phyloP scores from a whole-genome alignment of 2,888 invertebrate species.

The Eledona agricola region DNA sequence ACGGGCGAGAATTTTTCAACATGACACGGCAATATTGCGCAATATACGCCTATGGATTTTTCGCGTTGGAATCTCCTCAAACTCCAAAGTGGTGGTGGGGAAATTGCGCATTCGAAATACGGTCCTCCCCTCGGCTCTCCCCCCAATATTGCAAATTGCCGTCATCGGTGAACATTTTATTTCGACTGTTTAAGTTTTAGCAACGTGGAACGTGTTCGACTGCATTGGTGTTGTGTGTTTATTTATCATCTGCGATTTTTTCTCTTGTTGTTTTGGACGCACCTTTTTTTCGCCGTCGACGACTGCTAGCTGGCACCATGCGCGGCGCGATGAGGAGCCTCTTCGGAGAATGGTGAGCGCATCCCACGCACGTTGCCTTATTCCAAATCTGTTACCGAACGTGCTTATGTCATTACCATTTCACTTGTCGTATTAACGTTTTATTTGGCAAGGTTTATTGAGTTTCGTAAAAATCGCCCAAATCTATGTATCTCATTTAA shows the following conservation, averaged over 20 bases:
- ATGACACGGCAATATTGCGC: slow-evolving; percentile 44
- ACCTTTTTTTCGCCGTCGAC: slow-evolving; percentile 12
- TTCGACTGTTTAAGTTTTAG: slow-evolving; percentile 38
- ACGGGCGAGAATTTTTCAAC: slow-evolving; percentile 30
- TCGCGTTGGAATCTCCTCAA: slow-evolving; percentile 47
- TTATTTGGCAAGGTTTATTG: slow-evolving; percentile 6
- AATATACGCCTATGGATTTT: slow-evolving; percentile 50
- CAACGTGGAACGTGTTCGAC: slow-evolving; percentile 25
- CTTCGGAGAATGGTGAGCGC: slow-evolving; percentile 19
- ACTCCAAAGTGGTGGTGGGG: slow-evolving; percentile 54
- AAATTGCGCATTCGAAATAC: slow-evolving; percentile 60
- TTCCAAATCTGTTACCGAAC: slow-evolving; percentile 9
- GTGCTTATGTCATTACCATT: not conserved
- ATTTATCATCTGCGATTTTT: slow-evolving; percentile 16
- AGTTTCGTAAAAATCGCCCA: slow-evolving; percentile 18
- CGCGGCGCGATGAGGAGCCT: slow-evolving; percentile 3
- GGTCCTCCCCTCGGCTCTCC: slow-evolving; percentile 44
- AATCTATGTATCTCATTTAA: slow-evolving; percentile 27
- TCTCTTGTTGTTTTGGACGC: slow-evolving; percentile 2
- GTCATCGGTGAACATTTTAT: slow-evolving; percentile 48
- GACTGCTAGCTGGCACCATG: slow-evolving; percentile 15
- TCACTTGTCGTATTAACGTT: not conserved
- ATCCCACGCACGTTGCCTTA: slow-evolving; percentile 15
- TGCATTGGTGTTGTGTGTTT: slow-evolving; percentile 22
- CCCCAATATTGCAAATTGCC: slow-evolving; percentile 46